Evolutionary conservation across 2,113 vertebrate genomes (phyloP), one percentile per base, ranked within the genome.

Genomic region (Cyprinodon tularosa): DNA sequence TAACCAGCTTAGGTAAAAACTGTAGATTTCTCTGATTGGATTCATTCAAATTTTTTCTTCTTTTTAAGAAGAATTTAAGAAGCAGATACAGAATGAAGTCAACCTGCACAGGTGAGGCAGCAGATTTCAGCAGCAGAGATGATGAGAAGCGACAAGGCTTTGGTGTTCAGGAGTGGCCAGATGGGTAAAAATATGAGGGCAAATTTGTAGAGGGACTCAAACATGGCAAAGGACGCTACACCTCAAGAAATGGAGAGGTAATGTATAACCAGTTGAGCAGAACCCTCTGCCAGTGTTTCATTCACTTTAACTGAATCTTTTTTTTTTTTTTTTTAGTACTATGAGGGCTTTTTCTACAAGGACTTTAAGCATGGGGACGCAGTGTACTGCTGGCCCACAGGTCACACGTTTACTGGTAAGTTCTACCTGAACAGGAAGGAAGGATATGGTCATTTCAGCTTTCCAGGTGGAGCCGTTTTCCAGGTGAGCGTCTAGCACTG

Each of bases 381-480:
- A 3, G 63, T 84, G 36, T 96, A 95, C 86, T 80, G 48, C 38
- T 96, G 95, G 96, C 94, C 95, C 0, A 88, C 95, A 11, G 95
- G 96, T 12, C 93, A 93, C 63, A 93, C 84, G 72, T 97, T 96
- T 87, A 94, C 71, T 0, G 97, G 97, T 66, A 94, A 81, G 67
- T 96, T 96, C 82, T 98, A 96, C 90, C 94, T 97, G 44, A 95
- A 96, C 75, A 91, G 76, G 44, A 94, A 93, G 71, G 96, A 98
- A 86, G 96, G 96, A 20, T 97, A 95, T 1, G 96, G 96, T n/a
- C 77, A 91, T 13, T 90, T 95, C 36, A 22, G 81, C 72, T 94
- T 89, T 59, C 86, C 92, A 2, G 85, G 94, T 59, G 94, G 95
- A 22, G 82, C 86, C 64, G 80, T 84, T 42, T 97, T 96, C 86